phyloP scores from a whole-genome alignment of 1,140 invertebrate genomes.

The Diachasma alloeum region DNA sequence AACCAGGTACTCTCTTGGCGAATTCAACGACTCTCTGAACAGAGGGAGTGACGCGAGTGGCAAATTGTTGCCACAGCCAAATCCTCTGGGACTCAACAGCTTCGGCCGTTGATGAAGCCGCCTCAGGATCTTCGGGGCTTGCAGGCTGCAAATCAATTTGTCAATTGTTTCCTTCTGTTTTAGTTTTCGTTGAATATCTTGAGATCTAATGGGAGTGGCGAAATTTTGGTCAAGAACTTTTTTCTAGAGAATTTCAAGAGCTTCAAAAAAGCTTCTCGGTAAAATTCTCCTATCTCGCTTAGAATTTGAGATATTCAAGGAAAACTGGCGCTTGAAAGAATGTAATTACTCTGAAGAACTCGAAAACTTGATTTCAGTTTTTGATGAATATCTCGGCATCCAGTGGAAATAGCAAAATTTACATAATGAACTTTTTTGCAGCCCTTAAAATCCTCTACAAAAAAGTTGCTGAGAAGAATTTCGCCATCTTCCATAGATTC shows the following conservation, averaged over 20 bases:
- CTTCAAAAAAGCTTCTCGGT: no score
- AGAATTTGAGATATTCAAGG: neutral
- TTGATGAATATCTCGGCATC: no score
- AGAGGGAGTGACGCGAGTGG: slow-evolving; percentile 80
- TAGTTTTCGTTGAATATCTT: neutral
- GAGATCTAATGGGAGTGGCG: neutral
- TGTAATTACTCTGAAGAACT: no score
- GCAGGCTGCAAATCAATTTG: slow-evolving; percentile 56
- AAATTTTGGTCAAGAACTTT: neutral
- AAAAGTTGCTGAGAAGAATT: no score
- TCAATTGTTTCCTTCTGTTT: no score
- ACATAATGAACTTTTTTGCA: no score
- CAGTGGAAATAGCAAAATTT: no score
- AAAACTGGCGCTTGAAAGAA: neutral
- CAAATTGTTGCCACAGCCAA: slow-evolving; percentile 82
- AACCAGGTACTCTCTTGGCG: slow-evolving; percentile 90
- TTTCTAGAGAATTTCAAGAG: neutral
- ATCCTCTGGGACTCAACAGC: slow-evolving; percentile 74
- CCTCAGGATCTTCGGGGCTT: slow-evolving; percentile 65
- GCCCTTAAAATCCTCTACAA: no score
- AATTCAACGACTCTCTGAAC: slow-evolving; percentile 94
- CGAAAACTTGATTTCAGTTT: no score
- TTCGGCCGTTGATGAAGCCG: slow-evolving; percentile 74
- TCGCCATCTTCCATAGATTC: no score
- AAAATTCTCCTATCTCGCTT: no score